Evolutionary conservation across 2,797 vertebrate genomes (phyloP).

Genomic region (Vireo griseus): DNA sequence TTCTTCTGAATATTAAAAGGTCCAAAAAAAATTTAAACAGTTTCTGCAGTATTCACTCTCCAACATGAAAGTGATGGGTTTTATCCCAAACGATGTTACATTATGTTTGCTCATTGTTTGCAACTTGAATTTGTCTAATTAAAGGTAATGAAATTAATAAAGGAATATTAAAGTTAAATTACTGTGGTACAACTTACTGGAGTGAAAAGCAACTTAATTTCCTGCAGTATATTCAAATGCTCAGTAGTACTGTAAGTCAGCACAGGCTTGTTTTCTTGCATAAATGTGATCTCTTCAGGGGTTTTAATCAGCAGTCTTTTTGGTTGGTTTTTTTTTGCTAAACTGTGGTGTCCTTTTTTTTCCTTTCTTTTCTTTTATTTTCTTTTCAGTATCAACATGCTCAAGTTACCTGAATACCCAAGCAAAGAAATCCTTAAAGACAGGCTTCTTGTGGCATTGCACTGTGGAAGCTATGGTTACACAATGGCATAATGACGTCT

Average conservation of each 20-base stretch:
- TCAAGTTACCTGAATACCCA: conserved; percentile 97
- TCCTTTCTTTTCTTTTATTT: no score
- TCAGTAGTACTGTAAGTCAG: background rate
- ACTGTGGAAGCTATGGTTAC: conserved; percentile 98
- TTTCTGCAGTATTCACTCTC: background rate
- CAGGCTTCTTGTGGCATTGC: conserved; percentile 92
- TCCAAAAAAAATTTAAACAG: background rate
- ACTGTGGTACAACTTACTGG: background rate
- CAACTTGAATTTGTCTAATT: background rate
- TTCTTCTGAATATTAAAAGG: background rate
- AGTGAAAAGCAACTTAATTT: background rate
- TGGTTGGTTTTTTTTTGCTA: conserved; percentile 21
- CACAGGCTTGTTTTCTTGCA: background rate
- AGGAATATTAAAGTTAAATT: background rate
- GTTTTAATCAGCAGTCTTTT: conserved; percentile 21
- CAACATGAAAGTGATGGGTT: background rate
- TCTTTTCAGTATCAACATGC: conserved; percentile 94
- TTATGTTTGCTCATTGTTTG: background rate
- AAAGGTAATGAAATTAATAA: conserved; percentile 2
- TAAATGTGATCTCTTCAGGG: background rate
- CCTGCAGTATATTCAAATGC: background rate
- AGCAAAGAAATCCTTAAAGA: conserved; percentile 91
- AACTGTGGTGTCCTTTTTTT: background rate
- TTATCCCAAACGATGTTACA: background rate
- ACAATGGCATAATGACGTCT: conserved; percentile 87